Evolutionary conservation across 1,140 invertebrate species (phyloP).

Genomic region (Drosophila neocordata): DNA sequence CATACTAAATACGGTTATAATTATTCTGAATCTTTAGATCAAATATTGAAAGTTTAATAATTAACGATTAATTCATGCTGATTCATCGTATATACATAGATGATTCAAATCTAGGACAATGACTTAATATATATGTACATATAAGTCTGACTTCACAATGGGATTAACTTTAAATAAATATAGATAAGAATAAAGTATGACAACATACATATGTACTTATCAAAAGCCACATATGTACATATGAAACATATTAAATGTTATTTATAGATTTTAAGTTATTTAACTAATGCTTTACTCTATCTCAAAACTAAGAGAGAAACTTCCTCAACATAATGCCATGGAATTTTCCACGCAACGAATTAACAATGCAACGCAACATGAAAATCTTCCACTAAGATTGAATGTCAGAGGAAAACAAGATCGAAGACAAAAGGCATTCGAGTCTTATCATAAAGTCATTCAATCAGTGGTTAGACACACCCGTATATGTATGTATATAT

Average conservation of each 20-base stretch:
- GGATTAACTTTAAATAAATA: not conserved
- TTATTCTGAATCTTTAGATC: too few species aligned
- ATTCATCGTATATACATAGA: too few species aligned
- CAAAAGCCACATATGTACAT: not conserved
- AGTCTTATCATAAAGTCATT: slow-evolving; percentile 37
- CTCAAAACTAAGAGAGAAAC: not conserved
- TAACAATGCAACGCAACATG: slow-evolving; percentile 29
- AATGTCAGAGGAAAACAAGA: not conserved
- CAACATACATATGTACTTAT: not conserved
- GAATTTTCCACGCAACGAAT: slow-evolving; percentile 62
- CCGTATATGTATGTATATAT: not conserved
- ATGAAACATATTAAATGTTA: not conserved
- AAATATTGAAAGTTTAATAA: too few species aligned
- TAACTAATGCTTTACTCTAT: not conserved
- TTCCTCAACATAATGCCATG: slow-evolving; percentile 20
- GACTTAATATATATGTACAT: too few species aligned
- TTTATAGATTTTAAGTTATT: not conserved
- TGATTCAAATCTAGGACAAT: too few species aligned
- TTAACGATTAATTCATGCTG: too few species aligned
- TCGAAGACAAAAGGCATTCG: not conserved
- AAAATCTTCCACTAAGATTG: slow-evolving; percentile 54
- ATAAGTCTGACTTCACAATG: not conserved
- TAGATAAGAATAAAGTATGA: not conserved
- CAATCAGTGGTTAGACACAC: not conserved
- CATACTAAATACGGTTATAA: too few species aligned